Conservation (phyloP, 2,797 vertebrate genomes). For the Geotrypetes seraphini region DNA sequence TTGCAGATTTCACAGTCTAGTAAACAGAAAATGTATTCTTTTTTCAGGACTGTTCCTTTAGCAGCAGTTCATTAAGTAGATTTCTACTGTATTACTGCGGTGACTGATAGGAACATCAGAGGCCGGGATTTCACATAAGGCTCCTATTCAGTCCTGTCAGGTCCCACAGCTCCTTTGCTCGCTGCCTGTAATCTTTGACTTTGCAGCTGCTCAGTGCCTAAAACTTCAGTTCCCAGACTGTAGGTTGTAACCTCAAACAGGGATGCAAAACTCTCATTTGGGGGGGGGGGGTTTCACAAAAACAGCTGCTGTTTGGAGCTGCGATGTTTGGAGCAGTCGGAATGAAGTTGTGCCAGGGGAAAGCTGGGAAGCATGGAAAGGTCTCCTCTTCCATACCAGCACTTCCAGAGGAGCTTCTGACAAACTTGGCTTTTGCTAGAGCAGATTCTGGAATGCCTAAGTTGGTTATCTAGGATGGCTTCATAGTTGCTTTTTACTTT, state of each 20-base stretch:
- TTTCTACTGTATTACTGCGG: constrained; percentile 1
- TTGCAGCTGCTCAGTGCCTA: not conserved
- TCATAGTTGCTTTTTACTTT: constrained; percentile 5
- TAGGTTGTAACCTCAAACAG: no score
- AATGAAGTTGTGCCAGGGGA: no score
- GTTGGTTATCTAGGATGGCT: constrained; percentile 1
- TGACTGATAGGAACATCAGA: not conserved
- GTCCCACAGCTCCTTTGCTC: not conserved
- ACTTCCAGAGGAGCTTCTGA: not conserved
- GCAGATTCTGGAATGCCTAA: constrained; percentile 1
- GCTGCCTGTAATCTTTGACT: not conserved
- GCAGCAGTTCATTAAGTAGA: constrained; percentile 13
- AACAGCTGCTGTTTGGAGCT: no score
- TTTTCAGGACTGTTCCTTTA: not conserved
- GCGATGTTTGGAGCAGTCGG: no score
- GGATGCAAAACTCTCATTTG: no score
- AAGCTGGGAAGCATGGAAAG: no score
- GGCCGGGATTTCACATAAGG: not conserved
- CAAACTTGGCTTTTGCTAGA: not conserved
- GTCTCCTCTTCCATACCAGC: not conserved
- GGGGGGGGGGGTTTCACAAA: no score
- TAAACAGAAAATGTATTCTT: constrained; percentile 30
- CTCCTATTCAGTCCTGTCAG: not conserved
- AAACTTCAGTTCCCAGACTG: no score
- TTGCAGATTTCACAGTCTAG: constrained; percentile 23